These are phyloP conservation scores for Taeniopygia guttata DNA, from an alignment of 2,797 vertebrate species.

Conservation along the genomic window DNA sequence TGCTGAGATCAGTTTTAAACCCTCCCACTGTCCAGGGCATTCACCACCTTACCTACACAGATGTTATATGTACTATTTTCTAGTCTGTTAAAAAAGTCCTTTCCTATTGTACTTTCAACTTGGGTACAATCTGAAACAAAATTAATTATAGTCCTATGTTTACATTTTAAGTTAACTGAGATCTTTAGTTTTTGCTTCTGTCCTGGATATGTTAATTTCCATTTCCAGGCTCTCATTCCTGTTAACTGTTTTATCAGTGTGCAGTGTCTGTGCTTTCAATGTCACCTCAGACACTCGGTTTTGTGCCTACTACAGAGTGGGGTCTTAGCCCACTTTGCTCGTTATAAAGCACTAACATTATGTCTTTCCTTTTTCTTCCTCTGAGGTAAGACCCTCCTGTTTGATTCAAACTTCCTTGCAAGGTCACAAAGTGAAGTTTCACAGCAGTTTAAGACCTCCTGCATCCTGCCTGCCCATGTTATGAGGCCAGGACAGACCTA, in stretches of 20 bases:
- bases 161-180: neutral
- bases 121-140: neutral
- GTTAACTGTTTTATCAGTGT: neutral
- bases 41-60: neutral
- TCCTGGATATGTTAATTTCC: neutral
- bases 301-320: neutral
- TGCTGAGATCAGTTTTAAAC: neutral
- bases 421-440: neutral
- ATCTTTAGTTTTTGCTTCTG: neutral
- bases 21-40: neutral
- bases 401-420: neutral
- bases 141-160: neutral
- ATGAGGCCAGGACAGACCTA: neutral
- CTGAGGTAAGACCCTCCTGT: neutral
- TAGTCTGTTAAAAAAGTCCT: neutral
- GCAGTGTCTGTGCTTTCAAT: neutral
- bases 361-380: neutral
- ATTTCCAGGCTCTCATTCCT: neutral
- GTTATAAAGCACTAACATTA: neutral
- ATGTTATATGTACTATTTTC: neutral
- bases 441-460: neutral
- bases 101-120: neutral
- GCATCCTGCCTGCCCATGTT: neutral
- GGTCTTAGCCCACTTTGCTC: neutral
- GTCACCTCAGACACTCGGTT: neutral